Conservation (phyloP, 1,140 invertebrate genomes). For the Zophobas morio region DNA sequence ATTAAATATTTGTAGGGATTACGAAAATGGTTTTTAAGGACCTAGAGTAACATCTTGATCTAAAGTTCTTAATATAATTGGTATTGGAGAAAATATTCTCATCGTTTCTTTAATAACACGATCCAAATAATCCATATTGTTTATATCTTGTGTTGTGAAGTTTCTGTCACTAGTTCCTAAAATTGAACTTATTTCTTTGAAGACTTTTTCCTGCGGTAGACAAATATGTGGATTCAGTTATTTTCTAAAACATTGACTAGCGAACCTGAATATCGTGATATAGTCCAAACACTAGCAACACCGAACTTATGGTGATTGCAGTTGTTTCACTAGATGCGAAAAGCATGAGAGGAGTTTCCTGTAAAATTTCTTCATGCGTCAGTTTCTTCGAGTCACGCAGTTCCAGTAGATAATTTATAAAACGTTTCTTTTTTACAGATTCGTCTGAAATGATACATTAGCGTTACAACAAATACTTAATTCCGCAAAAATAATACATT, state of each 20-base stretch:
- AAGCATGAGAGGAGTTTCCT: background rate
- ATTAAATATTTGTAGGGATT: background rate
- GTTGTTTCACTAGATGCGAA: background rate
- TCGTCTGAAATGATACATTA: too few species aligned
- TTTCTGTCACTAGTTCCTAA: background rate
- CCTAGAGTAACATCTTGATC: background rate
- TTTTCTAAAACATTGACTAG: background rate
- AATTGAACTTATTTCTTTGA: background rate
- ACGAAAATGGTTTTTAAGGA: background rate
- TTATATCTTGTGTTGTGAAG: background rate
- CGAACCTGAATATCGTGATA: background rate
- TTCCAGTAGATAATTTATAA: background rate
- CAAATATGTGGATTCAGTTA: background rate
- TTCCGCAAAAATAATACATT: too few species aligned
- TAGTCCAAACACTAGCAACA: background rate
- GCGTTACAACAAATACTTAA: too few species aligned
- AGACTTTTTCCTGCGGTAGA: background rate
- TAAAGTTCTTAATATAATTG: background rate
- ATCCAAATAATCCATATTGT: background rate
- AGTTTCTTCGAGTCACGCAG: background rate
- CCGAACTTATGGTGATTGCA: background rate
- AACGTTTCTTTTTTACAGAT: background rate
- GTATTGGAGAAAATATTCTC: background rate
- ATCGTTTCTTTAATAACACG: constrained; percentile 7
- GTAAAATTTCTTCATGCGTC: background rate